Percentiles rank a stretch among this genome's conserved stretches.
Evolutionary conservation across 2,797 vertebrate species (phyloP).

Genomic region (Microcaecilia unicolor): DNA sequence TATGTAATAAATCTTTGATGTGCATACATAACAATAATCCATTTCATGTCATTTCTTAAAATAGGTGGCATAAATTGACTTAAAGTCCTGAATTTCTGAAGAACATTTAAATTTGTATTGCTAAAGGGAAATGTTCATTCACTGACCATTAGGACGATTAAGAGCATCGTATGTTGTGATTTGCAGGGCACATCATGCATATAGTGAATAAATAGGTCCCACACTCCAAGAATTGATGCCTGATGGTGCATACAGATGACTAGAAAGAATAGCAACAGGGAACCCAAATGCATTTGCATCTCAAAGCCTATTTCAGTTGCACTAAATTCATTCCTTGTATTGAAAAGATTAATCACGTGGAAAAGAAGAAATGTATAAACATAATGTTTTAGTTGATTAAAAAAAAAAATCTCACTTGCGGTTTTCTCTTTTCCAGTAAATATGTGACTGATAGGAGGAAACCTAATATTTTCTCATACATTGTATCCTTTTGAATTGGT

Average conservation of each 20-base stretch:
- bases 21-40: conserved; percentile 4
- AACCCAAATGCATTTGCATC: background rate
- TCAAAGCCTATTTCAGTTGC: background rate
- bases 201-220: conserved; percentile 22
- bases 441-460: background rate
- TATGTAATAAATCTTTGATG: too few relatives aligned
- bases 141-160: conserved; percentile 19
- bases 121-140: conserved; percentile 15
- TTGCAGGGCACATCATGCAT: too few relatives aligned
- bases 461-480: too few relatives aligned
- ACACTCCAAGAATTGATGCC: conserved; percentile 7
- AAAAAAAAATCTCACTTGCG: background rate
- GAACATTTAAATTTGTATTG: conserved; percentile 30
- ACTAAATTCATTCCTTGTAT: conserved; percentile 4
- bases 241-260: background rate
- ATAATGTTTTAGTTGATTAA: background rate
- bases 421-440: background rate
- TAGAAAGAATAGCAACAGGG: background rate
- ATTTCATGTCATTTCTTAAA: conserved; percentile 11
- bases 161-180: too few relatives aligned
- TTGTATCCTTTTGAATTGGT: background rate
- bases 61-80: too few relatives aligned
- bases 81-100: too few relatives aligned
- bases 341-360: conserved; percentile 1
- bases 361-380: background rate